Percentiles rank a stretch among this genome's conserved stretches.
These are phyloP conservation scores for Catharus fuscescens DNA, from an alignment of 2,113 vertebrate genomes.

Conservation along the genomic window DNA sequence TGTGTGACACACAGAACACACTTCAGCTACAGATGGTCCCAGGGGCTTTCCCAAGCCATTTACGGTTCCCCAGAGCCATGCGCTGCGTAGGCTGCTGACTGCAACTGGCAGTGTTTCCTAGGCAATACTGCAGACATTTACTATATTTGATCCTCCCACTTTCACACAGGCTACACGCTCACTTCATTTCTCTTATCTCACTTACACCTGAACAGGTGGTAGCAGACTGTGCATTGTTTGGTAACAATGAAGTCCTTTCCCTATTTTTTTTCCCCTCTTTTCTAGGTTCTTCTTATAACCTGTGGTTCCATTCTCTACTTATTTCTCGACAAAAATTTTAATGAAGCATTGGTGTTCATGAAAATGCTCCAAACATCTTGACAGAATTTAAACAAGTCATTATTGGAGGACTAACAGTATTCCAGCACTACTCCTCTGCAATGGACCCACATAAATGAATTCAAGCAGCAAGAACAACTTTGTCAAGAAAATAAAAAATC, in stretches of 20 bases:
- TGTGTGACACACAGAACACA: not conserved
- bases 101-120: constrained; percentile 30
- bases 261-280: not conserved
- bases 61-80: not conserved
- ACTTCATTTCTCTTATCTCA: not conserved
- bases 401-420: not conserved
- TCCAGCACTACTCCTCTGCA: not conserved
- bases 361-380: not conserved
- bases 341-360: not conserved
- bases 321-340: not conserved
- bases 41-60: not conserved
- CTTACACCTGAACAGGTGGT: not conserved
- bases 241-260: not conserved
- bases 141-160: not conserved
- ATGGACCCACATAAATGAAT: not conserved
- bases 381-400: not conserved
- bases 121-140: not conserved
- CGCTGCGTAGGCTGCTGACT: not conserved
- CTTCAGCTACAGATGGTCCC: not conserved
- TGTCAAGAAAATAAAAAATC: not conserved
- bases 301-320: not conserved
- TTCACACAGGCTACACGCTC: not conserved
- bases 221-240: not conserved
- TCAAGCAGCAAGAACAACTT: not conserved
- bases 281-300: not conserved